Conservation (phyloP, 53 echinoderm and acorn worm genomes). For the Henricia sp. region DNA sequence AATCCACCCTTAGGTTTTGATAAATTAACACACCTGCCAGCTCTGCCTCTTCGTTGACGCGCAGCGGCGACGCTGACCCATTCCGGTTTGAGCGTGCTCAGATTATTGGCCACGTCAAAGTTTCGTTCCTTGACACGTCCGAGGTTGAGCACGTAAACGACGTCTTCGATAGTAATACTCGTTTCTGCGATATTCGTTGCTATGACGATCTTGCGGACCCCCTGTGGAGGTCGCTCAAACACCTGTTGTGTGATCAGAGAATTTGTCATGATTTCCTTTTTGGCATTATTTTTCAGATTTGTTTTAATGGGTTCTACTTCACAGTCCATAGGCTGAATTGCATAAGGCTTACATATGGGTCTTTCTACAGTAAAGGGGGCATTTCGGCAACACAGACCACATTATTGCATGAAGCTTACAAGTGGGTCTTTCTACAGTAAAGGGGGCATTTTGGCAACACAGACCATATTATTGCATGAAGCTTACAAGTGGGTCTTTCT, state of each 20-base stretch:
- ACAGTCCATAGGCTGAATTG: too few relatives aligned
- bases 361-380: too few relatives aligned
- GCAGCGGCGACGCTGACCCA: constrained; percentile 93
- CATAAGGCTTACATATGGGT: too few relatives aligned
- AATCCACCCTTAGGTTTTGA: background rate
- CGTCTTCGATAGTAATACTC: constrained; percentile 97
- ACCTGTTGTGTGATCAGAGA: constrained; percentile 61
- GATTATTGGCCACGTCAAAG: constrained; percentile 90
- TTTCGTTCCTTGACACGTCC: constrained; percentile 86
- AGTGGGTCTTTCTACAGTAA: too few relatives aligned
- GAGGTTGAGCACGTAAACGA: constrained; percentile 88
- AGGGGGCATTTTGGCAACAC: too few relatives aligned
- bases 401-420: too few relatives aligned
- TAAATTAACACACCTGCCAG: constrained; percentile 74
- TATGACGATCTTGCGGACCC: constrained; percentile 90
- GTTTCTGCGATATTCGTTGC: constrained; percentile 99
- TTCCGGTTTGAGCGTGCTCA: constrained; percentile 89
- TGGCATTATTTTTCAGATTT: too few relatives aligned
- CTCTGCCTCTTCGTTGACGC: constrained; percentile 85
- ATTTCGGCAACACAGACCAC: too few relatives aligned
- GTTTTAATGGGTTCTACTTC: too few relatives aligned
- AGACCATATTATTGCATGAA: too few relatives aligned
- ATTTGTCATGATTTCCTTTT: background rate
- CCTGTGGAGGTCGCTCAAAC: constrained; percentile 88
- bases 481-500: too few relatives aligned